Conservation (phyloP, 2,888 invertebrate species). For the Stenodema calcarata region DNA sequence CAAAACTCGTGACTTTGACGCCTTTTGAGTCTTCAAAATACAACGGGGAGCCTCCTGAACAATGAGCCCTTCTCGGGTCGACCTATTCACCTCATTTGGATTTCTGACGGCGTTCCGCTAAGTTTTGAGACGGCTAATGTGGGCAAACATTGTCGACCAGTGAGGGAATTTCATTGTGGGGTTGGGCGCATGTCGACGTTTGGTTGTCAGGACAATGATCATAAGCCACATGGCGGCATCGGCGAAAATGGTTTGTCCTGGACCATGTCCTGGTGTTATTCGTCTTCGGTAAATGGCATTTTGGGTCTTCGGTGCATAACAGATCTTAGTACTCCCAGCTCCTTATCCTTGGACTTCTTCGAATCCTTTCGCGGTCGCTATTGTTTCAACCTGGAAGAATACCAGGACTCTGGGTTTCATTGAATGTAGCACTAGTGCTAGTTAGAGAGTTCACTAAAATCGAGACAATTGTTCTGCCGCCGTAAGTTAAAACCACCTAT, state of each 20-base stretch:
- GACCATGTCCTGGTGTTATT: too few relatives aligned
- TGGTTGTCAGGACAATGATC: not conserved
- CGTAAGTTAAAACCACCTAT: too few relatives aligned
- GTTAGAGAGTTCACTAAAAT: too few relatives aligned
- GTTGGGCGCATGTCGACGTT: not conserved
- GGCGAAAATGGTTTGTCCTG: not conserved
- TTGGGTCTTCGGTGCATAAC: too few relatives aligned
- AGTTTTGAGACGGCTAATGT: not conserved
- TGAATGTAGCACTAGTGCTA: too few relatives aligned
- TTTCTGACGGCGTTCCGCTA: constrained; percentile 33
- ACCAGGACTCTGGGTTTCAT: too few relatives aligned
- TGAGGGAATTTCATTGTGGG: not conserved
- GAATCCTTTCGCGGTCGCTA: too few relatives aligned
- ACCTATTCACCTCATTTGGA: not conserved
- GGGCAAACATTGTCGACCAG: constrained; percentile 30
- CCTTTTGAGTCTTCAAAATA: not conserved
- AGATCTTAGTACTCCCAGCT: too few relatives aligned
- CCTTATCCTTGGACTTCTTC: too few relatives aligned
- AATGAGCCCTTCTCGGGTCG: not conserved
- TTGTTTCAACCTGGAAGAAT: too few relatives aligned
- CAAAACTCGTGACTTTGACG: constrained; percentile 37
- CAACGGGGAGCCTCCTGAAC: not conserved
- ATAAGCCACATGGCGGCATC: not conserved
- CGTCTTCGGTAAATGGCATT: too few relatives aligned
- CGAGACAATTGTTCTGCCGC: too few relatives aligned